These are phyloP conservation scores for Ptychoptera albimana DNA, from an alignment of 2,888 invertebrate species.

Conservation along the genomic window DNA sequence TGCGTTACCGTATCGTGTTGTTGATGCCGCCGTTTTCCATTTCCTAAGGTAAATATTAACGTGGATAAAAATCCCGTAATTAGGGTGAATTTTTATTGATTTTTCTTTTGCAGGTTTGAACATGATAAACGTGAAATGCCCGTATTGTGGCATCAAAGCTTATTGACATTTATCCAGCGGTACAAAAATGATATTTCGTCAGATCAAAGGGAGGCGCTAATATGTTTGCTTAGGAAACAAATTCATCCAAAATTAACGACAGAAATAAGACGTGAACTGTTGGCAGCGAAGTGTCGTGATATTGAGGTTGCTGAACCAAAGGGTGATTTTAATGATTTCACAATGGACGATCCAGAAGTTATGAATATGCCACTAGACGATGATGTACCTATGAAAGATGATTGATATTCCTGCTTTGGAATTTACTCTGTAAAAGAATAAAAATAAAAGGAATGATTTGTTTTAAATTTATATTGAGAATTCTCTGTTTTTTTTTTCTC, in stretches of 20 bases:
- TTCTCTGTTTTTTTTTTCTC: too few species aligned
- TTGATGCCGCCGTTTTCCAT: conserved; percentile 89
- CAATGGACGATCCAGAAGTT: too few species aligned
- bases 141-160: conserved; percentile 92
- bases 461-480: too few species aligned
- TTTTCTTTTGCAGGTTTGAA: conserved; percentile 49
- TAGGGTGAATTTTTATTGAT: not conserved
- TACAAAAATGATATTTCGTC: conserved; percentile 90
- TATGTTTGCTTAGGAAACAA: conserved; percentile 47
- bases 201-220: conserved; percentile 78
- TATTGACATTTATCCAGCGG: conserved; percentile 84
- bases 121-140: conserved; percentile 71
- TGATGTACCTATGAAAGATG: conserved; percentile 2
- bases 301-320: conserved; percentile 34
- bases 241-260: conserved; percentile 36
- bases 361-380: not conserved
- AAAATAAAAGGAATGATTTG: too few species aligned
- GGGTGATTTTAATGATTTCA: not conserved
- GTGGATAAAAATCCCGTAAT: not conserved
- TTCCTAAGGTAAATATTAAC: conserved; percentile 55
- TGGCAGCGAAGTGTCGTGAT: conserved; percentile 68
- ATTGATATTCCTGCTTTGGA: not conserved
- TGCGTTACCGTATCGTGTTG: conserved; percentile 85
- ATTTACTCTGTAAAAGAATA: too few species aligned
- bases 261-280: conserved; percentile 74